Evolutionary conservation across 92 coral and sea anemone species (phyloP).

Genomic region (Porites lobata): DNA sequence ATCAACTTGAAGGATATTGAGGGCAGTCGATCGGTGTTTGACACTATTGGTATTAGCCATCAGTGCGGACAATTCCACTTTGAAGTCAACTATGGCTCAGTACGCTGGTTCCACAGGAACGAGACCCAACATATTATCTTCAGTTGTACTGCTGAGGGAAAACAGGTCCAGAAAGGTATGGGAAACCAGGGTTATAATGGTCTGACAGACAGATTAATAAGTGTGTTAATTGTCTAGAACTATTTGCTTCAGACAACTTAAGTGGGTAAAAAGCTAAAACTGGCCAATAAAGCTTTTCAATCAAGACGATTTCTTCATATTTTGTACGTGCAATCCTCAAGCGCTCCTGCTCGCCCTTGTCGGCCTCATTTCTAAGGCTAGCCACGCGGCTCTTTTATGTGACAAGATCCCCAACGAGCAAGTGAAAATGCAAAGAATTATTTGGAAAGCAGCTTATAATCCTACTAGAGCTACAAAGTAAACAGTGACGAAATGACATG

Average conservation of each 20-base stretch:
- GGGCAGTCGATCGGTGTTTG: conserved; percentile 98
- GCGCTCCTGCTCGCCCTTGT: no score
- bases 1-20: conserved; percentile 82
- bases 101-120: conserved; percentile 99
- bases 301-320: no score
- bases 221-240: no score
- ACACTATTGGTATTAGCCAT: conserved; percentile 94
- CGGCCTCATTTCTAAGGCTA: no score
- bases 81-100: conserved; percentile 91
- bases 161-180: conserved; percentile 82
- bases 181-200: not conserved
- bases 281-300: no score
- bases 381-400: no score
- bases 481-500: not conserved
- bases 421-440: not conserved
- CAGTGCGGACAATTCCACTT: conserved; percentile 98
- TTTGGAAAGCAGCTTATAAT: not conserved
- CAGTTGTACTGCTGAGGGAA: conserved; percentile 92
- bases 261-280: no score
- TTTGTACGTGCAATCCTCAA: no score
- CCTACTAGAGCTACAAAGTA: not conserved
- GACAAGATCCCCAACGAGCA: no score
- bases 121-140: conserved; percentile 92
- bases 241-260: no score
- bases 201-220: no score